phyloP scores from a whole-genome alignment of 2,888 invertebrate species.

The Volucella bombylans region DNA sequence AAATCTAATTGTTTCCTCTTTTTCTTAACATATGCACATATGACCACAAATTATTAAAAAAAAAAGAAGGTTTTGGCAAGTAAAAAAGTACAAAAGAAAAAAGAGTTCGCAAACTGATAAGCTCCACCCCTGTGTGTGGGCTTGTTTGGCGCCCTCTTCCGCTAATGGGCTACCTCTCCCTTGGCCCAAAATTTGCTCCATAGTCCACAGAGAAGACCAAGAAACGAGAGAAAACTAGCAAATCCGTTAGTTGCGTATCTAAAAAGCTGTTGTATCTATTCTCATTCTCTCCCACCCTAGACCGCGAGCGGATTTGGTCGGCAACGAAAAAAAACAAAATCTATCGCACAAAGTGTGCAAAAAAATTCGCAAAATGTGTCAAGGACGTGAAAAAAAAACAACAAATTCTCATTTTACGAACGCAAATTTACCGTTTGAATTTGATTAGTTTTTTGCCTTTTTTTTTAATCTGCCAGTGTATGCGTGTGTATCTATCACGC shows the following conservation, averaged over 20 bases:
- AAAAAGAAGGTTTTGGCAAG: neutral
- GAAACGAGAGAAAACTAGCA: slow-evolving; percentile 9
- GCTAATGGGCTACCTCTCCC: slow-evolving; percentile 2
- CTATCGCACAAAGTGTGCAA: neutral
- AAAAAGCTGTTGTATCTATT: neutral
- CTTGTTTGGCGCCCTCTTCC: neutral
- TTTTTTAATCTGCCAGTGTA: neutral
- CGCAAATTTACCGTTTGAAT: slow-evolving; percentile 41
- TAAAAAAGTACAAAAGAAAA: neutral
- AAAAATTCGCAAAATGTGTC: slow-evolving; percentile 67
- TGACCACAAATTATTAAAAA: slow-evolving; percentile 16
- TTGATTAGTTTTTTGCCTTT: neutral
- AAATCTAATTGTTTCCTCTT: neutral
- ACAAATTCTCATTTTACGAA: slow-evolving; percentile 34
- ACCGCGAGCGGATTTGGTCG: neutral
- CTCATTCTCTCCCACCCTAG: slow-evolving; percentile 3
- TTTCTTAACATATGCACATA: neutral
- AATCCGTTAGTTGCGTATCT: slow-evolving; percentile 29
- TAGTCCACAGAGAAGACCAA: neutral
- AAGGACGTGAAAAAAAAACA: slow-evolving; percentile 65
- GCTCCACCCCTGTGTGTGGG: slow-evolving; percentile 31
- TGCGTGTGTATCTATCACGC: slow-evolving; percentile 39
- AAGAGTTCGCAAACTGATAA: slow-evolving; percentile 52
- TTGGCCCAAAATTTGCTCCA: neutral
- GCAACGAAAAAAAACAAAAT: neutral